A percentile compares a stretch with the other conserved stretches of the same genome.
Conservation (phyloP, 2,797 vertebrate genomes). For the Myripristis jacobus region DNA sequence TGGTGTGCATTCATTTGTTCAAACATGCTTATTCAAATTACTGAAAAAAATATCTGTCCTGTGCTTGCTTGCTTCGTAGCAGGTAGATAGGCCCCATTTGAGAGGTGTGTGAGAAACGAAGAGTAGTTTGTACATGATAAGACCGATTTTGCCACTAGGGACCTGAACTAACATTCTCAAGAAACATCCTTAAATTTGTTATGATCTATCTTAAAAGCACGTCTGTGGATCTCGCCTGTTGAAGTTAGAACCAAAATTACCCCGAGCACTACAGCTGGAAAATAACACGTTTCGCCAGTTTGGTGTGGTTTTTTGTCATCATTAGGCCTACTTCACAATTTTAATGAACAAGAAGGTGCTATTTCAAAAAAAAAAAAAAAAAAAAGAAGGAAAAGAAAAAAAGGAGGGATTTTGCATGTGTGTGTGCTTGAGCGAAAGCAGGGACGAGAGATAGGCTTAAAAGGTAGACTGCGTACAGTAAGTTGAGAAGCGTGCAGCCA, state of each 20-base stretch:
- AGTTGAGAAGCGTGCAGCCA: conserved; percentile 75
- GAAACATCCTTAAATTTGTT: too few relatives aligned
- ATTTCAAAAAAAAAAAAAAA: too few relatives aligned
- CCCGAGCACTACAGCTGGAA: neutral
- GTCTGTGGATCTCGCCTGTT: neutral
- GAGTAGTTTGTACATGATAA: neutral
- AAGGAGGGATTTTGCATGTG: conserved; percentile 17
- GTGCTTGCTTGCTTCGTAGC: too few relatives aligned
- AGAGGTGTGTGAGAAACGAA: neutral
- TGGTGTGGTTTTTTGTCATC: conserved; percentile 10
- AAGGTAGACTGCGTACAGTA: conserved; percentile 70
- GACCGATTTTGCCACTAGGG: too few relatives aligned
- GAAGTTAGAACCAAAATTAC: conserved; percentile 8
- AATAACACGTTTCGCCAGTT: conserved; percentile 17
- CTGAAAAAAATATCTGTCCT: too few relatives aligned
- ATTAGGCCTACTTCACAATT: conserved; percentile 39
- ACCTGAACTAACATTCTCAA: too few relatives aligned
- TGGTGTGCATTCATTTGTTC: too few relatives aligned
- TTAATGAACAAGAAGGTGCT: conserved; percentile 36
- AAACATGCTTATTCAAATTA: too few relatives aligned
- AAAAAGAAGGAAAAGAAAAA: conserved; percentile 46
- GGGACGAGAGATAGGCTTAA: conserved; percentile 54
- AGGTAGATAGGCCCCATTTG: too few relatives aligned
- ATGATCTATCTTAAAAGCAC: conserved; percentile 11
- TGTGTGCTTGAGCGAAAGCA: conserved; percentile 33